Base-by-base conservation (phyloP, 2,113 vertebrate species). In the Narcine bancroftii region DNA sequence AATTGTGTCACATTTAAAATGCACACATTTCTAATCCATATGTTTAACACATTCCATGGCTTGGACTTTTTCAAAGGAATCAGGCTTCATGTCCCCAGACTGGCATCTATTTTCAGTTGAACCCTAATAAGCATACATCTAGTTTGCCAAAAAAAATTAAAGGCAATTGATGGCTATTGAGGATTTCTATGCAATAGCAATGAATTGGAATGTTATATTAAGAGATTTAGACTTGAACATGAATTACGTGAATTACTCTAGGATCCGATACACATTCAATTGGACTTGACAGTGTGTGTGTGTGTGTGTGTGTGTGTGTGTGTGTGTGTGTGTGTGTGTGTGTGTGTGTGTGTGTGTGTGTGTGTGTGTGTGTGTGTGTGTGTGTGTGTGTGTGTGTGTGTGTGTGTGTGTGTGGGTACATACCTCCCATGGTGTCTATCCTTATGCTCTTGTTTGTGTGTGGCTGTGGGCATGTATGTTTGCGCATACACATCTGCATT, bases 21-120 rank as follows among this genome's bases (percentile, higher is more conserved):
- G 65, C 65, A 69, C 89, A 71, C 65, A 91, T 69, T 91, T 33
- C 89, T 71, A 69, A 91, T 66, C 89, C 89, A 71, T 91, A 69
- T 91, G 89, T 66, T 65, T 66, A 91, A 66, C 89, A 91, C 89
- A 91, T 91, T 91, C 65, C 89, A 47, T 60, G 47, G 10, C 63
- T 21, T 69, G 89, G 89, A 71, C 60, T 66, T 91, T 91, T 91
- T 69, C 63, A 91, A 91, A 69, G 39, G 63, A 91, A 45, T 42
- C 36, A 33, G 89, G 39, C 65, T 69, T 69, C 65, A 91, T 69
- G 36, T 69, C 63, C 42, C 39, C 89, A 69, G 63, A 71, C 89
- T 11, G 39, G 42, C 63, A 91, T 69, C 89, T 42, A 69, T 91
- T 91, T 91, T 63, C 89, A 91, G 63, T 91, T 91, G 65, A 69